Base-by-base conservation (phyloP, 2,797 vertebrate species). In the Crenuchus spilurus region DNA sequence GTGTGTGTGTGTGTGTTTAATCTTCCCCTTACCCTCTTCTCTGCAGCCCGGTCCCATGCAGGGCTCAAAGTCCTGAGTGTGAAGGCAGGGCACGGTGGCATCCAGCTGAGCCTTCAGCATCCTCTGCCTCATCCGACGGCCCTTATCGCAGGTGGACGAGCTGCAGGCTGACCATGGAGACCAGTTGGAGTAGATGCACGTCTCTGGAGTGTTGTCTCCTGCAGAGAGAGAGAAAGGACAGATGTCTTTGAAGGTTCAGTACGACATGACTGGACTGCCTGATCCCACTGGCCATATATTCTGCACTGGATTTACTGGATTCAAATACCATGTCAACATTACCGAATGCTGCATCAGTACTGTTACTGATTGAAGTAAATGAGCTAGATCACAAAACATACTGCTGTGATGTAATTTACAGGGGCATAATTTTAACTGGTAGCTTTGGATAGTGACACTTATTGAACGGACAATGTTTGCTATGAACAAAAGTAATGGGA, bases 61-160 rank as follows among this genome's bases (percentile, higher is more conserved):
- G n/a, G 96, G 95, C 88, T 98, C 94, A 83, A 99, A 99, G 81
- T 99, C 96, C 75, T 99, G 97, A 0, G 96, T 98, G 63, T 96
- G 95, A 0, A 95, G 95, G 72, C 97, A 98, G 16, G 95, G 90
- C 49, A 98, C 92, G 0, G 91, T 94, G 82, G 95, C 94, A 78
- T 99, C 96, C 79, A 98, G 88, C 88, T 98, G 96, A 0, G 96
- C 96, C 89, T 98, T 98, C 62, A 98, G 93, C 97, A 98, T 98
- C 79, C 96, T 94, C 82, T 98, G 97, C 70, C 97, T 94, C 96
- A 98, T 98, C 79, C 96, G 87, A 37, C 95, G 95, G 74, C 96
- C 96, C 84, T 97, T 98, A 10, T 98, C 95, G 70, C 97, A 99
- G 0, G 95, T 96, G 16, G 96, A 94, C 4, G 95, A 97, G 87